phyloP scores from a whole-genome alignment of 2,888 invertebrate species.

The Scrobipalpa costella region DNA sequence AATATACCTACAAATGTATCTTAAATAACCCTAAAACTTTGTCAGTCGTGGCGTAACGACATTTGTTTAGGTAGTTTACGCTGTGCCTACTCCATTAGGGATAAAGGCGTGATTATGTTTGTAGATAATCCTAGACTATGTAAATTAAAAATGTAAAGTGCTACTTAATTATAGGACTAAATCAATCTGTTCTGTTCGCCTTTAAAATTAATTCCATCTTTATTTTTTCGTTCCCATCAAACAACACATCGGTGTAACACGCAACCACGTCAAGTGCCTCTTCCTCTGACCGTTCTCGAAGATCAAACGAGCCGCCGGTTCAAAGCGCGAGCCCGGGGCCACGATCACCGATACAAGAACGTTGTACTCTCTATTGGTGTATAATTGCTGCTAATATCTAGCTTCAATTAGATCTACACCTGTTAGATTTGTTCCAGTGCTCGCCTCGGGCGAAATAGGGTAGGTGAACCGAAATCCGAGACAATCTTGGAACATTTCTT shows the following conservation, averaged over 20 bases:
- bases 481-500: not conserved
- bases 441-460: not conserved
- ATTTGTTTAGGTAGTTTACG: too few species aligned
- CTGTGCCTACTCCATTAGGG: too few species aligned
- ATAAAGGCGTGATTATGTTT: too few species aligned
- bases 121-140: too few species aligned
- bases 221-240: not conserved
- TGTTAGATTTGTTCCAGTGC: constrained; percentile 18
- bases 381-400: constrained; percentile 27
- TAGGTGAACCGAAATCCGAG: not conserved
- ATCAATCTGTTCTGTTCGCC: too few species aligned
- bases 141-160: too few species aligned
- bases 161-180: too few species aligned
- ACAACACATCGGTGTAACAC: constrained; percentile 26
- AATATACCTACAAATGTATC: too few species aligned
- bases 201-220: too few species aligned
- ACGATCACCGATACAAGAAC: constrained; percentile 35
- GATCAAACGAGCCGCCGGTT: constrained; percentile 60
- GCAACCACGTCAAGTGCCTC: constrained; percentile 42
- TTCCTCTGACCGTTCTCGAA: constrained; percentile 47
- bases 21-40: too few species aligned
- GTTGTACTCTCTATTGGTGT: not conserved
- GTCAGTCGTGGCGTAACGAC: too few species aligned
- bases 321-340: constrained; percentile 50
- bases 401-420: constrained; percentile 19